Base-by-base conservation (phyloP, 1,140 invertebrate species). In the Callitettix versicolor region DNA sequence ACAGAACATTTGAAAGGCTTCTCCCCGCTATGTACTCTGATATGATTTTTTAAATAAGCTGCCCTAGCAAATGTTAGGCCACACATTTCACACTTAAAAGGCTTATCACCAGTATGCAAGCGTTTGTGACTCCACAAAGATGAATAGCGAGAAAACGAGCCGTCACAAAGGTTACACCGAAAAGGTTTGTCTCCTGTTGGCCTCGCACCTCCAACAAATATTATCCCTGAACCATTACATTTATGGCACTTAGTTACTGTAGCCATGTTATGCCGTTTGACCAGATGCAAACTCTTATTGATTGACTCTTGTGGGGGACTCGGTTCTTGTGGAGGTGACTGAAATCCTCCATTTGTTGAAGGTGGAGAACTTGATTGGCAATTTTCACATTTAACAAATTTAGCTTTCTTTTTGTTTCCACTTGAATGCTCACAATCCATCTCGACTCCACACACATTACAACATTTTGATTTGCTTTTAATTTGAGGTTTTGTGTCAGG, bases 31-130 rank as follows among this genome's bases (percentile, higher is more conserved):
- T 92, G 88, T 63, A 91, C 86, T 52, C 88, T 76, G 33, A 85
- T 85, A 68, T 92, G 88, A 68, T 97, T 98, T 68, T 95, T 94
- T 46, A 95, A 76, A 72, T 90, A 89, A 7, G 88, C 87, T 40
- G 86, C 86, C 70, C 88, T 88, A 21, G 92, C 92, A 72, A 96
- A 96, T 55, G 89, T 88, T 66, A 95, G 81, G 21, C 88, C 89
- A 72, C 93, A 97, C 36, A 91, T 86, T 62, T 89, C 86, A 73
- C 92, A 96, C 68, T 89, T 89, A 67, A 91, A 90, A 60, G 88
- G 88, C 70, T 91, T 91, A 68, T 91, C 88, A 22, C 88, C 88
- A 50, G 86, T 83, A 69, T 90, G 87, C 58, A 89, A 72, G 63
- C 87, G 81, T 68, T 89, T 88, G 65, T 89, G 86, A 18, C 85